phyloP scores from a whole-genome alignment of 2,888 invertebrate species.

The Andrena dorsata region DNA sequence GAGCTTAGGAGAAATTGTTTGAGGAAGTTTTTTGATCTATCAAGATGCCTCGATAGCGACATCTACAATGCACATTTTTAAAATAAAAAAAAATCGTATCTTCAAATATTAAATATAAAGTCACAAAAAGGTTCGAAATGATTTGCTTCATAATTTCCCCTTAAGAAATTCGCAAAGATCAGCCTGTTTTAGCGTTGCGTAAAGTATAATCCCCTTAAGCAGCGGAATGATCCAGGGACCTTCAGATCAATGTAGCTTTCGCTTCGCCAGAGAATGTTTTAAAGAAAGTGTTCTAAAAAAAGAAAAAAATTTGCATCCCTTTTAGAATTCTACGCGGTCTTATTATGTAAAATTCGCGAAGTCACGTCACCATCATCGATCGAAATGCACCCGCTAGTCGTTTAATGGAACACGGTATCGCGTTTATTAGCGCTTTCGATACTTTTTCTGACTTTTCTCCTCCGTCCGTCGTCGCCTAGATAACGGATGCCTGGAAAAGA shows the following conservation, averaged over 20 bases:
- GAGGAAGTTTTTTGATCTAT: too few species aligned
- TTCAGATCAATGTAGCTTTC: not conserved
- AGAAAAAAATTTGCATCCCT: constrained; percentile 5
- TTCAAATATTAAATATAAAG: too few species aligned
- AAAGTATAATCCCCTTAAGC: too few species aligned
- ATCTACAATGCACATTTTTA: too few species aligned
- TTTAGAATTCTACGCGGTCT: not conserved
- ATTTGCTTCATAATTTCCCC: too few species aligned
- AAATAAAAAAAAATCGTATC: too few species aligned
- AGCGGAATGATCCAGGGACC: too few species aligned
- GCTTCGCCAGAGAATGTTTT: not conserved
- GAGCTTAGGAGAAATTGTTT: too few species aligned
- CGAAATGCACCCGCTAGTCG: constrained; percentile 51
- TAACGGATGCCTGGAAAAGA: constrained; percentile 48
- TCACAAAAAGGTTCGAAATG: too few species aligned
- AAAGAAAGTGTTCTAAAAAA: not conserved
- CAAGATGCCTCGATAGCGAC: too few species aligned
- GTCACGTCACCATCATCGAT: constrained; percentile 63
- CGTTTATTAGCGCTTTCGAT: constrained; percentile 38
- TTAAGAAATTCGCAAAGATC: too few species aligned
- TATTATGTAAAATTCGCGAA: constrained; percentile 27
- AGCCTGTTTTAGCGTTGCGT: too few species aligned
- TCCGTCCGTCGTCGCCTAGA: constrained; percentile 35
- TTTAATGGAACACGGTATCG: constrained; percentile 40
- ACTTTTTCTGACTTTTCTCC: not conserved